A percentile compares a stretch with the other conserved stretches of the same genome.
phyloP scores from a whole-genome alignment of 2,797 vertebrate species.

The Falco concolor region DNA sequence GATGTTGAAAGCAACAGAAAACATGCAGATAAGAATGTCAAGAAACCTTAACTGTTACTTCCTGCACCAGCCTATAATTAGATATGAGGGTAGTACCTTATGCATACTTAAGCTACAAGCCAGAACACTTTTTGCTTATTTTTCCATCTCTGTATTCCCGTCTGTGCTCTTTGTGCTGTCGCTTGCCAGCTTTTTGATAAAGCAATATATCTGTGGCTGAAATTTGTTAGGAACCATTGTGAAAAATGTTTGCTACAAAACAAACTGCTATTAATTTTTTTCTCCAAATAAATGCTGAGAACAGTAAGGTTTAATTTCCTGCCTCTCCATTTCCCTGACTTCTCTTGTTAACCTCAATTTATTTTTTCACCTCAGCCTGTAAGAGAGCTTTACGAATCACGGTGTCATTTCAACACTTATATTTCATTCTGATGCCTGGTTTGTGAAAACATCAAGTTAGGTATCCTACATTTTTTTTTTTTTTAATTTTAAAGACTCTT shows the following conservation, averaged over 20 bases:
- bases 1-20: background rate
- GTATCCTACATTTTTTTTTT: background rate
- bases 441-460: background rate
- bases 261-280: background rate
- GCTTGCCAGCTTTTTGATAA: background rate
- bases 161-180: background rate
- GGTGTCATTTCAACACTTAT: background rate
- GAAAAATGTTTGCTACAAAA: background rate
- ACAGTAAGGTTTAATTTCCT: constrained; percentile 41
- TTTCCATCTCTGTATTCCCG: background rate
- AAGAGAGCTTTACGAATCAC: background rate
- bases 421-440: background rate
- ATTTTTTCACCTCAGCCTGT: constrained; percentile 16
- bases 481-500: background rate
- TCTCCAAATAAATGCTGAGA: background rate
- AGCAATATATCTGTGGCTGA: background rate
- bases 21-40: background rate
- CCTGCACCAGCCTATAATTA: background rate
- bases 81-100: background rate
- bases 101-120: background rate
- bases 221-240: background rate
- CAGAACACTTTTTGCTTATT: background rate
- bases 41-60: constrained; percentile 6
- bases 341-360: constrained; percentile 50
- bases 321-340: background rate